Percentiles rank a stretch among this genome's conserved stretches.
Conservation (phyloP, 2,797 vertebrate species). For the Aldrovandia affinis region DNA sequence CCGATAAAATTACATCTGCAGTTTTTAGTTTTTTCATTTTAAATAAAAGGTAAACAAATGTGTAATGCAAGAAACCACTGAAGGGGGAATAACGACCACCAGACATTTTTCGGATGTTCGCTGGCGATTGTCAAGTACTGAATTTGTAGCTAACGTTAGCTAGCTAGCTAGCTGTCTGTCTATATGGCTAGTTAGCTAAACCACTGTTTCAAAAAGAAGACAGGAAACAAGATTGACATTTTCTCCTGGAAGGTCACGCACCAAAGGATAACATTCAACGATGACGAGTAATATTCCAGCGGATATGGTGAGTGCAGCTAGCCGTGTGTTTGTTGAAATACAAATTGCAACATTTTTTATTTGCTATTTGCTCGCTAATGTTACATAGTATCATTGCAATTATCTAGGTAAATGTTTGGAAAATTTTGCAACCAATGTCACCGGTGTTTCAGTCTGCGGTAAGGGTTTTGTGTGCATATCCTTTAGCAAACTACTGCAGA, state of each 20-base stretch:
- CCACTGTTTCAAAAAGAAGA: background rate
- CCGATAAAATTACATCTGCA: slow-evolving; percentile 29
- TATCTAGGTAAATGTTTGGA: background rate
- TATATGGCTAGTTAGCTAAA: slow-evolving; percentile 10
- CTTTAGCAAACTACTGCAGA: background rate
- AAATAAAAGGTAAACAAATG: slow-evolving; percentile 25
- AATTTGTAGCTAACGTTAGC: background rate
- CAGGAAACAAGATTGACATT: slow-evolving; percentile 11
- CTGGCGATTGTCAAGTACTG: slow-evolving; percentile 22
- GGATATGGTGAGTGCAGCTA: slow-evolving; percentile 38
- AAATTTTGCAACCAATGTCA: background rate
- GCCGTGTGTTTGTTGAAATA: background rate
- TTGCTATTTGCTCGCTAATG: background rate
- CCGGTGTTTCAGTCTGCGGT: background rate
- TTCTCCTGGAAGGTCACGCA: slow-evolving; percentile 34
- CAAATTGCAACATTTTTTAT: background rate
- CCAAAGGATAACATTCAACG: slow-evolving; percentile 33
- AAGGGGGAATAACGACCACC: background rate
- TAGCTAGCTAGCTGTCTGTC: background rate
- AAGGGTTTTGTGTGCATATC: background rate
- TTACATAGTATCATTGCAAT: slow-evolving; percentile 30
- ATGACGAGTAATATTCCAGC: slow-evolving; percentile 40
- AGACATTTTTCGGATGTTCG: slow-evolving; percentile 26
- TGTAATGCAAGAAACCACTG: slow-evolving; percentile 32
- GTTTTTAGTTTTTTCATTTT: slow-evolving; percentile 13